Percentiles rank a stretch among this genome's conserved stretches.
Conservation (phyloP, 92 coral and sea anemone genomes). For the Chrysogorgia sp. region DNA sequence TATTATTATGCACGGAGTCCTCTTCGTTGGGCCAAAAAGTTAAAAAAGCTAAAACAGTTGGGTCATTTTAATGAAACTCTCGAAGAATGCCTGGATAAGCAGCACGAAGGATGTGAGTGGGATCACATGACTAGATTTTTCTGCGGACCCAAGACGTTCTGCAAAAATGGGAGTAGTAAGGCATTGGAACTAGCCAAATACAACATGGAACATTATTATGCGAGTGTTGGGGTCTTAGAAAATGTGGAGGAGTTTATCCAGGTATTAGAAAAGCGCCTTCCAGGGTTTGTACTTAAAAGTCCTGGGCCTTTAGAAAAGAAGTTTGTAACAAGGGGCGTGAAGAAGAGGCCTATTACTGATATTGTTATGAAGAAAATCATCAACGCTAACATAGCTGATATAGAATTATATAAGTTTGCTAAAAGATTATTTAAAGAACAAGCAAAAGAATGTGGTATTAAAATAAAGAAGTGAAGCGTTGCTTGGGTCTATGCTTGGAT, state of each 20-base stretch:
- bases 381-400: slow-evolving; percentile 78
- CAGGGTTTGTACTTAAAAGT: slow-evolving; percentile 60
- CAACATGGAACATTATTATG: slow-evolving; percentile 75
- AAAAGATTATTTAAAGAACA: slow-evolving; percentile 69
- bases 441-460: slow-evolving; percentile 75
- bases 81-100: slow-evolving; percentile 67
- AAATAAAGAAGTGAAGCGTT: slow-evolving; percentile 7
- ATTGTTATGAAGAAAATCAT: slow-evolving; percentile 51
- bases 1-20: slow-evolving; percentile 76
- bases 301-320: background rate
- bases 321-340: slow-evolving; percentile 20
- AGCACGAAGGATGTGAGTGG: slow-evolving; percentile 83
- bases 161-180: slow-evolving; percentile 66
- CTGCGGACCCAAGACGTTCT: slow-evolving; percentile 80
- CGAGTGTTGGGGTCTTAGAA: slow-evolving; percentile 78
- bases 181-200: slow-evolving; percentile 75
- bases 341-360: slow-evolving; percentile 57
- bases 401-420: slow-evolving; percentile 69
- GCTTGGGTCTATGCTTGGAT: too few species aligned
- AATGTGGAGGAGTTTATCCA: slow-evolving; percentile 66
- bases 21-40: slow-evolving; percentile 62
- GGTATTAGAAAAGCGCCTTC: slow-evolving; percentile 78
- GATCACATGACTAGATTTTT: slow-evolving; percentile 90
- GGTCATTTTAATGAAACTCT: slow-evolving; percentile 73
- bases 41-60: slow-evolving; percentile 62